Conservation (phyloP, 2,797 vertebrate species). For the Parauchenoglanis punctatus region DNA sequence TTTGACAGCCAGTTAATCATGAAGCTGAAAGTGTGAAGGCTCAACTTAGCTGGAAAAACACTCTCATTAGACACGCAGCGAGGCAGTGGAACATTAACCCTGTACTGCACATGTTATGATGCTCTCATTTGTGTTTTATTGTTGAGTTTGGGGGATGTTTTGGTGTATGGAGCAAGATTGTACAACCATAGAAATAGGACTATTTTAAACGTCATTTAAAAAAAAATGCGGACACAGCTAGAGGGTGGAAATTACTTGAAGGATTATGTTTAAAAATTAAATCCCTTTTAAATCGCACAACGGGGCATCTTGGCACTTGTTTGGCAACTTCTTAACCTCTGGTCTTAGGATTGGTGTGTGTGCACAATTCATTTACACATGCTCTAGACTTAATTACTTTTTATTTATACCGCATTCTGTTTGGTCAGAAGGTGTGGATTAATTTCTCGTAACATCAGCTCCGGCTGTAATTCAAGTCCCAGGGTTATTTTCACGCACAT, state of each 20-base stretch:
- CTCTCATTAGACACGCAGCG: conserved; percentile 39
- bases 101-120: not conserved
- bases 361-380: conserved; percentile 39
- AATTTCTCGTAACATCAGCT: not conserved
- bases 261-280: conserved; percentile 53
- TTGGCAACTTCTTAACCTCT: no score
- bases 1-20: conserved; percentile 40
- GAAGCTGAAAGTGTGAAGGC: conserved; percentile 22
- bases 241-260: conserved; percentile 50
- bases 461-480: not conserved
- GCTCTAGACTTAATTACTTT: conserved; percentile 19
- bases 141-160: not conserved
- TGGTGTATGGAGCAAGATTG: no score
- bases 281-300: conserved; percentile 36
- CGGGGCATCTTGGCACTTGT: not conserved
- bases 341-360: not conserved
- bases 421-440: not conserved
- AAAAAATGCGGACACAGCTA: not conserved
- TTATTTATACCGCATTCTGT: not conserved
- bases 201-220: not conserved
- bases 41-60: conserved; percentile 19
- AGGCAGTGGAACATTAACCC: conserved; percentile 57
- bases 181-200: not conserved
- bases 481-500: not conserved
- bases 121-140: not conserved